Evolutionary conservation across 2,797 vertebrate genomes (phyloP), one percentile per base, ranked within the genome.

Genomic region (Phrynocephalus guinanensis): DNA sequence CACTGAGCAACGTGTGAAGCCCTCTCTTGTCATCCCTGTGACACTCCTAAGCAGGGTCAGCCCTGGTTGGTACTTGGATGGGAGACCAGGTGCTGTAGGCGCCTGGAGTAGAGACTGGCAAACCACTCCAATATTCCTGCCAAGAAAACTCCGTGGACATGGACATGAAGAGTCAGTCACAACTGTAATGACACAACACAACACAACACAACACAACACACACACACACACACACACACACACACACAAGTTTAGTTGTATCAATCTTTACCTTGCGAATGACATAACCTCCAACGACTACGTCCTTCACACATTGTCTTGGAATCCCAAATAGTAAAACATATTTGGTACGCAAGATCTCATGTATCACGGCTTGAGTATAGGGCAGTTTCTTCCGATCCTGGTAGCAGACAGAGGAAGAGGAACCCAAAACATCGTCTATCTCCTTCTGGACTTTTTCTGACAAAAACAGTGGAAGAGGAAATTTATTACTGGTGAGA

Each of bases 361-460:
- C 87, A 20, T 88, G 87, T 22, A 88, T 81, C 70, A 88, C 78
- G 6, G 87, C 87, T 16, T 88, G 50, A 26, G 87, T 88, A 38
- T 81, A 88, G 24, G 83, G 87, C 56, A 85, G 44, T 20, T 88
- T 85, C 60, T 85, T 68, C 77, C 83, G 56, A 38, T 88, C 78
- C 15, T 88, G 70, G 10, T 84, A 88, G 82, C 56, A 33, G 75
- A 88, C 80, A 2, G 77, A 22, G 24, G 52, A 52, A n/a, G 83
- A 66, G 0, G 44, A 66, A n/a, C 70, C 70, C 20, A 88, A 88
- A 28, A 73, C 82, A 6, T 80, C 56, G n/a, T 88, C 70, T 15
- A 88, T 80, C 77, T 88, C 87, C 77, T 88, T 80, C 56, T 56
- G 70, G 77, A 88, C 70, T 38, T 88, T 88, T 50, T 88, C 87